phyloP scores from a whole-genome alignment of 2,797 vertebrate species.

The Novumbra hubbsi region DNA sequence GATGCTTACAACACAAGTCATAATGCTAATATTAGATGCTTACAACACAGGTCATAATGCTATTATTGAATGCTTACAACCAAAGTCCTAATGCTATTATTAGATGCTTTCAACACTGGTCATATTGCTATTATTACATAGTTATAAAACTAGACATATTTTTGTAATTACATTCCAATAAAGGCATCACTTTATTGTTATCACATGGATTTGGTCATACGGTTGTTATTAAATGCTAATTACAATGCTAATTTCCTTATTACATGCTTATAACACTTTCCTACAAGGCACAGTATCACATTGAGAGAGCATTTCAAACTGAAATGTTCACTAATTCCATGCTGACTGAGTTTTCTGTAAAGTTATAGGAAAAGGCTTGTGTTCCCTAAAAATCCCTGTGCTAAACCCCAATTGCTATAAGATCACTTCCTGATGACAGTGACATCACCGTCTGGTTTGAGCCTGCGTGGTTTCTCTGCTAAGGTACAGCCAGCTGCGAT shows the following conservation, averaged over 20 bases:
- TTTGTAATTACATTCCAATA: too few relatives aligned
- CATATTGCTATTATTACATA: too few relatives aligned
- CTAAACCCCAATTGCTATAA: constrained; percentile 42
- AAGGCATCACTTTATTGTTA: too few relatives aligned
- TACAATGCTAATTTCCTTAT: not conserved
- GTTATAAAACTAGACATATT: too few relatives aligned
- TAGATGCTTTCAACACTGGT: too few relatives aligned
- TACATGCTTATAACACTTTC: not conserved
- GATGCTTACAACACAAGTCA: too few relatives aligned
- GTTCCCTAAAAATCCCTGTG: not conserved
- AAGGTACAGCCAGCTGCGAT: constrained; percentile 66
- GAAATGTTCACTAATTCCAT: not conserved
- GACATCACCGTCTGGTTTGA: constrained; percentile 69
- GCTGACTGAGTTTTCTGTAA: not conserved
- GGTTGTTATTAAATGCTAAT: not conserved
- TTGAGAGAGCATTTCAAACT: not conserved
- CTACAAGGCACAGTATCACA: not conserved
- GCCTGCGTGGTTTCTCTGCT: constrained; percentile 60
- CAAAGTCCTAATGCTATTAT: too few relatives aligned
- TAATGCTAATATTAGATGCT: too few relatives aligned
- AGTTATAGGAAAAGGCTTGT: not conserved
- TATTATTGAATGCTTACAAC: too few relatives aligned
- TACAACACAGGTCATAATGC: too few relatives aligned
- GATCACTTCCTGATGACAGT: constrained; percentile 64
- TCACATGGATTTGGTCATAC: too few relatives aligned